A percentile compares a stretch with the other conserved stretches of the same genome.
phyloP scores from a whole-genome alignment of 2,888 invertebrate species.

The Xylocampa areola region DNA sequence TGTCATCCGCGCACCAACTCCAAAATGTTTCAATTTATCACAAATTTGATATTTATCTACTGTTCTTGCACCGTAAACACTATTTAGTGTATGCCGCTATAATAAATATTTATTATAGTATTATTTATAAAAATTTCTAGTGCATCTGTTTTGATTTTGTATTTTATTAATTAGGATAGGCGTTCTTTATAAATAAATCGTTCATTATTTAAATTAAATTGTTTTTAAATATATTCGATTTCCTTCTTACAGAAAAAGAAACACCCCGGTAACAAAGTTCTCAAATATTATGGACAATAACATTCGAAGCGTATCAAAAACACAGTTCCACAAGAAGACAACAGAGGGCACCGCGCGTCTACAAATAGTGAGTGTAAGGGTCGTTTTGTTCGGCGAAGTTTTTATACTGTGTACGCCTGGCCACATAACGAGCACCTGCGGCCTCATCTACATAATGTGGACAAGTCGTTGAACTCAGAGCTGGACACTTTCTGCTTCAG shows the following conservation, averaged over 20 bases:
- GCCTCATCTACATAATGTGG: conserved; percentile 88
- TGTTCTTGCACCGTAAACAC: conserved; percentile 58
- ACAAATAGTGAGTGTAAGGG: conserved; percentile 80
- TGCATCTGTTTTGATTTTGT: too few species aligned
- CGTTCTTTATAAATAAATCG: too few species aligned
- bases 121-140: too few species aligned
- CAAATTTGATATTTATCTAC: conserved; percentile 76
- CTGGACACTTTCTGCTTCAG: conserved; percentile 73
- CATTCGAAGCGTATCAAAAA: conserved; percentile 39
- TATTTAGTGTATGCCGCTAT: conserved; percentile 9
- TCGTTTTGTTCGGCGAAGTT: conserved; percentile 83
- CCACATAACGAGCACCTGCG: conserved; percentile 87
- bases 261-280: neutral
- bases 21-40: conserved; percentile 81
- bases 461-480: conserved; percentile 81
- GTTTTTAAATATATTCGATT: too few species aligned
- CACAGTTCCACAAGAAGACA: conserved; percentile 47
- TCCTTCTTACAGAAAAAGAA: neutral
- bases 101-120: too few species aligned
- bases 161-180: too few species aligned
- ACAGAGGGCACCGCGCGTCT: conserved; percentile 68
- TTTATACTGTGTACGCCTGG: conserved; percentile 80
- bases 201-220: too few species aligned
- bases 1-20: conserved; percentile 78
- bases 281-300: conserved; percentile 10